A percentile compares a stretch with the other conserved stretches of the same genome.
These are phyloP conservation scores for Fopius arisanus DNA, from an alignment of 1,140 invertebrate genomes.

Conservation along the genomic window DNA sequence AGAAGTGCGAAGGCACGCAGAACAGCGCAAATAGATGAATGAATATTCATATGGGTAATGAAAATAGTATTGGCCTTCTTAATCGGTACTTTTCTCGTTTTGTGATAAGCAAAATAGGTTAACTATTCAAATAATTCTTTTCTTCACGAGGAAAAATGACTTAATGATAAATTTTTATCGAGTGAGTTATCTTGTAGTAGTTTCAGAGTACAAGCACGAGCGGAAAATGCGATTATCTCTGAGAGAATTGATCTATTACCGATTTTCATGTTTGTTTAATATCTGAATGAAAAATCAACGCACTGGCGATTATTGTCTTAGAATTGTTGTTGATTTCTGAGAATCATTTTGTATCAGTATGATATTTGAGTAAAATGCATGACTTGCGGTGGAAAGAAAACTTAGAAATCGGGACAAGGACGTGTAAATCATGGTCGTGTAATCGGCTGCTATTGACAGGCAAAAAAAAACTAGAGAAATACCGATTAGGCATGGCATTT, in stretches of 20 bases:
- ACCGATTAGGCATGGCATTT: background rate
- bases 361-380: conserved; percentile 2
- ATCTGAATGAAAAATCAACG: too few relatives aligned
- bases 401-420: background rate
- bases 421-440: background rate
- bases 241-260: too few relatives aligned
- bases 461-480: background rate
- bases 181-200: background rate
- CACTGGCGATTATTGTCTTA: conserved; percentile 4
- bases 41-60: background rate
- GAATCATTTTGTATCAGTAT: conserved; percentile 6
- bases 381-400: background rate
- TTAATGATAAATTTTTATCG: background rate
- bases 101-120: background rate
- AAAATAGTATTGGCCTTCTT: background rate
- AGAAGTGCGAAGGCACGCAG: background rate
- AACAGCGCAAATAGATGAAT: background rate
- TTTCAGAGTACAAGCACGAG: background rate
- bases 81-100: background rate
- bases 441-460: background rate
- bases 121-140: background rate
- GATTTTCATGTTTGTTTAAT: too few relatives aligned
- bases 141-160: background rate
- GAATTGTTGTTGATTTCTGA: conserved; percentile 1
- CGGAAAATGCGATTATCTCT: too few relatives aligned